phyloP scores from a whole-genome alignment of 2,113 vertebrate species.

The Hirundichthys speculiger region DNA sequence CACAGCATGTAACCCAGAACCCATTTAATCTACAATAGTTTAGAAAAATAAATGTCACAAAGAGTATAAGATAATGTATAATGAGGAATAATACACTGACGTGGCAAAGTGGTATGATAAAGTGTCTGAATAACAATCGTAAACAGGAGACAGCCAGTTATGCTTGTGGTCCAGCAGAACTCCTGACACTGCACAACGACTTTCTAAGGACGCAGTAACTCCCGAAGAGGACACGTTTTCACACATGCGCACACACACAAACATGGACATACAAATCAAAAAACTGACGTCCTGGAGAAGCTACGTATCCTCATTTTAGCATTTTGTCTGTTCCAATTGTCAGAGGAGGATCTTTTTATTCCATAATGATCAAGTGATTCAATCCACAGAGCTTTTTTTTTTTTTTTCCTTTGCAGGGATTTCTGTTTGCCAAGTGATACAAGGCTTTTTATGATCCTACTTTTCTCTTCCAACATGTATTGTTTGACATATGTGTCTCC shows the following conservation, averaged over 20 bases:
- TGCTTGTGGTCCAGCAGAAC: slow-evolving; percentile 53
- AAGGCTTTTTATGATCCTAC: slow-evolving; percentile 72
- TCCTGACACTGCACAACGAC: slow-evolving; percentile 51
- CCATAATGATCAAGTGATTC: slow-evolving; percentile 71
- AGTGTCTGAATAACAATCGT: too few relatives aligned
- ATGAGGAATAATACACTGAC: too few relatives aligned
- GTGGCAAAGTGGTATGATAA: too few relatives aligned
- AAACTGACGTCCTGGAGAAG: slow-evolving; percentile 52
- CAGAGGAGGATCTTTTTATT: slow-evolving; percentile 63
- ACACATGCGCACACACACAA: slow-evolving; percentile 6
- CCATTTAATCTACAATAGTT: too few relatives aligned
- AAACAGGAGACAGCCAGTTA: slow-evolving; percentile 41
- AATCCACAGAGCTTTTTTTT: slow-evolving; percentile 32
- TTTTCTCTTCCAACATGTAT: slow-evolving; percentile 60
- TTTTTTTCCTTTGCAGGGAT: slow-evolving; percentile 8
- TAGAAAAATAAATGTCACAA: too few relatives aligned
- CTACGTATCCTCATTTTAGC: slow-evolving; percentile 55
- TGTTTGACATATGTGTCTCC: slow-evolving; percentile 73
- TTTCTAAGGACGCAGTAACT: slow-evolving; percentile 56
- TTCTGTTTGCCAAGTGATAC: slow-evolving; percentile 60
- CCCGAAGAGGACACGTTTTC: too few relatives aligned
- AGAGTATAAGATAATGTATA: too few relatives aligned
- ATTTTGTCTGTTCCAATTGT: slow-evolving; percentile 60
- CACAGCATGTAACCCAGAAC: too few relatives aligned
- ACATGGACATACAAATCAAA: background rate